These are phyloP conservation scores for Pterocles gutturalis DNA, from an alignment of 2,113 vertebrate genomes.

Conservation along the genomic window DNA sequence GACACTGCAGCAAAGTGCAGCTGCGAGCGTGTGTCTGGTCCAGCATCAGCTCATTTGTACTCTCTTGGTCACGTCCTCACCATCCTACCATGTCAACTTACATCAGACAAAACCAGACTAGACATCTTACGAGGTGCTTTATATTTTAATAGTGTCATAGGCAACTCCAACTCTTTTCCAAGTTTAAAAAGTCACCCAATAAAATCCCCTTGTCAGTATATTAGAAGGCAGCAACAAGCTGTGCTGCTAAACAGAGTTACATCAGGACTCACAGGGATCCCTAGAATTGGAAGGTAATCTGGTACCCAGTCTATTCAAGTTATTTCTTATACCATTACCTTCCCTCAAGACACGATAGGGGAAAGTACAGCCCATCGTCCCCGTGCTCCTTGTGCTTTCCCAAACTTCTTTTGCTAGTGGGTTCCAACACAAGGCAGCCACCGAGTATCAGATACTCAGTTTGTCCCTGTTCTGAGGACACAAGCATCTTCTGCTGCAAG, in stretches of 20 bases:
- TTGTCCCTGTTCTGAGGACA: not conserved
- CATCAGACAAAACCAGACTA: not conserved
- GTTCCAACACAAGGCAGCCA: accelerated
- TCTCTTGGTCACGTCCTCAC: not conserved
- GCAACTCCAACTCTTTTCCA: not conserved
- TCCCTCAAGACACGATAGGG: not conserved
- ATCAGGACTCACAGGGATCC: not conserved
- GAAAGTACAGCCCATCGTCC: not conserved
- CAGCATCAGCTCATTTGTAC: not conserved
- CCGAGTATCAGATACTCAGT: accelerated
- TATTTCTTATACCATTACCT: not conserved
- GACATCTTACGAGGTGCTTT: not conserved
- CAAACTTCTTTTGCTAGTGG: not conserved
- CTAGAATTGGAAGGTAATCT: not conserved
- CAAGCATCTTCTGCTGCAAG: not conserved
- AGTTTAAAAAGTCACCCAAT: not conserved
- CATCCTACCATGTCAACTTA: not conserved
- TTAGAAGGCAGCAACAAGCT: not conserved
- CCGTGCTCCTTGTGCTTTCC: not conserved
- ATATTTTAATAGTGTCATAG: not conserved
- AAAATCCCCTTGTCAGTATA: not conserved
- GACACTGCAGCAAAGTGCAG: not conserved
- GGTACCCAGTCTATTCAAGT: too few relatives aligned
- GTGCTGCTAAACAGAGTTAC: not conserved
- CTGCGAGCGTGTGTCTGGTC: accelerated